Evolutionary conservation across 2,113 vertebrate genomes (phyloP).

Genomic region (Garra rufa): DNA sequence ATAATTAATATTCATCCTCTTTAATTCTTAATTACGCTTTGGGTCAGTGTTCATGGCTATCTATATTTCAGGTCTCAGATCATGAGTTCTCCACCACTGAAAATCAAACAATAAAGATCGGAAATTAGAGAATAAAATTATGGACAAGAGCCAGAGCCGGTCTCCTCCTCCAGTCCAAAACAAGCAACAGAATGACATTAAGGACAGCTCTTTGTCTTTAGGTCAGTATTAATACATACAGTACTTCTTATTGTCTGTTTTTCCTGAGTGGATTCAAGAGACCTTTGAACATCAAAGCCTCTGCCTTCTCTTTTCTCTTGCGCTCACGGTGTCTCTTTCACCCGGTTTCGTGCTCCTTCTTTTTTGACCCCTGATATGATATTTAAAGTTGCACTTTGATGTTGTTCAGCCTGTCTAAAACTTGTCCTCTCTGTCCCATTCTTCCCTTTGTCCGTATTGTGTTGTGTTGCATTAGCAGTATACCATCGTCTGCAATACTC

Average conservation of each 20-base stretch:
- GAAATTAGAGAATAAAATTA: conserved; percentile 1
- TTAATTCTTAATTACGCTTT: conserved; percentile 29
- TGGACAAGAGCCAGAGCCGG: not conserved
- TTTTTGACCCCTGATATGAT: conserved; percentile 20
- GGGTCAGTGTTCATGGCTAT: not conserved
- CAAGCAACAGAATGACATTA: conserved; percentile 3
- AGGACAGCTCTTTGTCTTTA: conserved; percentile 25
- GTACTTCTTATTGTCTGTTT: not conserved
- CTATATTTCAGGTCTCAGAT: not conserved
- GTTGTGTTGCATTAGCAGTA: conserved; percentile 17
- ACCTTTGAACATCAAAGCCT: conserved; percentile 30
- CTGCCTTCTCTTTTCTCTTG: not conserved
- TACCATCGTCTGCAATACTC: not conserved
- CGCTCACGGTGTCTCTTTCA: conserved; percentile 13
- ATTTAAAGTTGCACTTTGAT: conserved; percentile 41
- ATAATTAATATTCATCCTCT: conserved; percentile 14
- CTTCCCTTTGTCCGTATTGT: conserved; percentile 1
- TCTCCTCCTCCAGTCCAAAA: not conserved
- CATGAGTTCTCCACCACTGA: not conserved
- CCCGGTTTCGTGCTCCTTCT: not conserved
- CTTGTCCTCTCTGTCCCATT: conserved; percentile 25
- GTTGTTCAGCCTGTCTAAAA: conserved; percentile 30
- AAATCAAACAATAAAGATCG: not conserved
- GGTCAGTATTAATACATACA: conserved; percentile 32
- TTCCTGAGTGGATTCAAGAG: conserved; percentile 28